Evolutionary conservation across 2,888 invertebrate species (phyloP).

Genomic region (Dicranocentrus wangi): DNA sequence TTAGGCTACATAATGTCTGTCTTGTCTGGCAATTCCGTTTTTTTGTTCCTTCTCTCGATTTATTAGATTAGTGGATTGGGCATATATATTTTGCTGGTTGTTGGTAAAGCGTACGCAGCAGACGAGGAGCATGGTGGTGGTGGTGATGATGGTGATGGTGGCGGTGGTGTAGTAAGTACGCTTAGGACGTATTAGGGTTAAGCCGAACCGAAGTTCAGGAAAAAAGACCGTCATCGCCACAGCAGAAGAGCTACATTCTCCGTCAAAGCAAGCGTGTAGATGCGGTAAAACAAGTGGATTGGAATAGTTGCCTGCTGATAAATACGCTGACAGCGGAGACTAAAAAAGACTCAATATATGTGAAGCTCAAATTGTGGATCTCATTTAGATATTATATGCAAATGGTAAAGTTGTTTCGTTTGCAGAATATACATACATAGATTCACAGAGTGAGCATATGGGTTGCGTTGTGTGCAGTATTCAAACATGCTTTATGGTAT

Average conservation of each 20-base stretch:
- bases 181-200: not conserved
- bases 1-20: not conserved
- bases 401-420: not conserved
- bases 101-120: not conserved
- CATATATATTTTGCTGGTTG: not conserved
- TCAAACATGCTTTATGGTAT: no score
- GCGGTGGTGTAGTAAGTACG: not conserved
- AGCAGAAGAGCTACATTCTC: no score
- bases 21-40: slow-evolving; percentile 2
- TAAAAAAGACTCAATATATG: not conserved
- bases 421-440: not conserved
- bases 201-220: not conserved
- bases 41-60: not conserved
- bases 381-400: not conserved
- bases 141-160: not conserved
- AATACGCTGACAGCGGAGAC: not conserved
- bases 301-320: not conserved
- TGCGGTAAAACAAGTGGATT: slow-evolving; percentile 8
- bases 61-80: not conserved
- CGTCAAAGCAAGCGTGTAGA: no score
- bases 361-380: not conserved
- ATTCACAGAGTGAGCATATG: not conserved
- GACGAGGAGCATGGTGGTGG: no score
- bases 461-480: no score
- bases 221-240: not conserved